Evolutionary conservation across 37 sponge, comb jelly and placozoan genomes (phyloP).

Genomic region (Mnemiopsis leidyi): DNA sequence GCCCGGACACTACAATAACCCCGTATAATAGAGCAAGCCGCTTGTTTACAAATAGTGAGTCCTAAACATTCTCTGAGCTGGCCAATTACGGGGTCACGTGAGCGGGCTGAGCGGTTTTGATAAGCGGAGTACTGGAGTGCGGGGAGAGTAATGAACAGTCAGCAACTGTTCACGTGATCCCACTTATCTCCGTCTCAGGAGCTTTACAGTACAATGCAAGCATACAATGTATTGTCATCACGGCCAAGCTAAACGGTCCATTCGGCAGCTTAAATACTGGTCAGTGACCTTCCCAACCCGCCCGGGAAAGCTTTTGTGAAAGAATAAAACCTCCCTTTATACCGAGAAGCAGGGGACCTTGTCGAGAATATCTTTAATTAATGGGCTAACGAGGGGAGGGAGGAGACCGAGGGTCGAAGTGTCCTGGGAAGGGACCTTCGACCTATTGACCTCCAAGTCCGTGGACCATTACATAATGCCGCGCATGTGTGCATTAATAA

Average conservation of each 20-base stretch:
- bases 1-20: background rate
- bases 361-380: background rate
- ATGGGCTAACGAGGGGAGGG: background rate
- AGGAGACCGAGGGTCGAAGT: too few relatives aligned
- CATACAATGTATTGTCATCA: constrained; percentile 14
- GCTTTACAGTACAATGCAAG: constrained; percentile 59
- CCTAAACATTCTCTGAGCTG: background rate
- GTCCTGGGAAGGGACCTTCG: background rate
- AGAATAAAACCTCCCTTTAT: background rate
- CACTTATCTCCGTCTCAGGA: background rate
- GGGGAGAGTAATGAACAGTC: constrained; percentile 35
- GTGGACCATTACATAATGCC: background rate
- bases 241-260: background rate
- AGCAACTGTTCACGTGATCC: background rate
- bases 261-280: background rate
- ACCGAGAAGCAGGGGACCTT: background rate
- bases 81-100: background rate
- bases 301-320: background rate
- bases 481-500: background rate
- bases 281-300: background rate
- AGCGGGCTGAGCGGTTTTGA: background rate
- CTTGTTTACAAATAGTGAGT: constrained; percentile 50
- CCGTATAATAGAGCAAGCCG: background rate
- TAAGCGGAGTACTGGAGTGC: constrained; percentile 14
- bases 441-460: background rate